Evolutionary conservation across 1,140 invertebrate genomes (phyloP).

Genomic region (Saccostrea echinata): DNA sequence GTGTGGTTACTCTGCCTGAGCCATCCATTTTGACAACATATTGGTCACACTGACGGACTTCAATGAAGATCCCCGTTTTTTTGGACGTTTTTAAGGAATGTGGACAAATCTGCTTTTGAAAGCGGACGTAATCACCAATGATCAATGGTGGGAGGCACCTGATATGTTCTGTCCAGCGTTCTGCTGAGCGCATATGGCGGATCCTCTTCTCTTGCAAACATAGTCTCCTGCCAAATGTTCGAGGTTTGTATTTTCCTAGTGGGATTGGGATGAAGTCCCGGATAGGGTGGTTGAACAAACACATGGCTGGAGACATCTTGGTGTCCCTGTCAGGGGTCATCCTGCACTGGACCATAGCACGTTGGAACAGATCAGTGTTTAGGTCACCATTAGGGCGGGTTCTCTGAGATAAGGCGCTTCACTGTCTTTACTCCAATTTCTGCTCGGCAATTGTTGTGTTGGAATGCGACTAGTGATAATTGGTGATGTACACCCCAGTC

Average conservation of each 20-base stretch:
- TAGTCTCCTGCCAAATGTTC: constrained; percentile 61
- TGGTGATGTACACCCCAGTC: too few relatives aligned
- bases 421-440: too few relatives aligned
- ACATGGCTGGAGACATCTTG: constrained; percentile 59
- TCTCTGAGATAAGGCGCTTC: too few relatives aligned
- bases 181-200: constrained; percentile 59
- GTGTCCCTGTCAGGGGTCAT: too few relatives aligned
- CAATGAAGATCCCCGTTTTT: too few relatives aligned
- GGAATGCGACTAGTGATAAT: too few relatives aligned
- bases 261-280: constrained; percentile 64
- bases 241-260: constrained; percentile 57
- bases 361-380: too few relatives aligned
- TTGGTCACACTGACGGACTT: constrained; percentile 64
- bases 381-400: too few relatives aligned
- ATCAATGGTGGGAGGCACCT: constrained; percentile 51
- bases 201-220: constrained; percentile 55
- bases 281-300: constrained; percentile 46
- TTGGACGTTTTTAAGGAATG: constrained; percentile 61
- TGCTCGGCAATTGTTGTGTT: too few relatives aligned
- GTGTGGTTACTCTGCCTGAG: constrained; percentile 51
- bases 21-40: constrained; percentile 59
- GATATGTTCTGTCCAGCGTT: constrained; percentile 61
- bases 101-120: constrained; percentile 63
- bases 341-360: too few relatives aligned
- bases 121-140: constrained; percentile 59